Percentiles rank a stretch among this genome's conserved stretches.
phyloP scores from a whole-genome alignment of 2,888 invertebrate species.

The Synergus umbraculus region DNA sequence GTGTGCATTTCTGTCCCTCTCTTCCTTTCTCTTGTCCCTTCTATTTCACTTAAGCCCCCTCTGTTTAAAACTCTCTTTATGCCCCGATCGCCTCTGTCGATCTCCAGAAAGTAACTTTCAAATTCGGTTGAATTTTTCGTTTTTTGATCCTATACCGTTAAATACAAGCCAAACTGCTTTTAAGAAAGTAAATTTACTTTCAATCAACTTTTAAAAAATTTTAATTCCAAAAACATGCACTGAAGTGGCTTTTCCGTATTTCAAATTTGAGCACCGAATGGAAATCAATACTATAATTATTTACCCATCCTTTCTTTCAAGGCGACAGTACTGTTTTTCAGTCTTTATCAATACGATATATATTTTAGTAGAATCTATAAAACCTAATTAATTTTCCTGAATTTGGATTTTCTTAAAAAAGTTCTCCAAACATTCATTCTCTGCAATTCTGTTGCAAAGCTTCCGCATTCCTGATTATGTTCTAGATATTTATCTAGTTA shows the following conservation, averaged over 20 bases:
- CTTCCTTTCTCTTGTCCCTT: constrained; percentile 57
- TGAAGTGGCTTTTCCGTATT: too few species aligned
- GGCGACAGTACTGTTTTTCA: too few species aligned
- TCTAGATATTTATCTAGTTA: neutral
- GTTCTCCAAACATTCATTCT: neutral
- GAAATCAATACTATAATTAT: too few species aligned
- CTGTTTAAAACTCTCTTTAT: constrained; percentile 37
- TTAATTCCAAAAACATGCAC: neutral
- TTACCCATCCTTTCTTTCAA: too few species aligned
- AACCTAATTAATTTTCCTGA: neutral
- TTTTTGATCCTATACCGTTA: neutral
- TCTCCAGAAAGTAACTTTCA: constrained; percentile 27
- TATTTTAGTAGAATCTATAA: too few species aligned
- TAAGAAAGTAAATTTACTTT: neutral
- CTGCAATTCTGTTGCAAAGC: neutral
- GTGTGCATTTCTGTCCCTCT: constrained; percentile 53
- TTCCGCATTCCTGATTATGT: neutral
- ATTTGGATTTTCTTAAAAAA: neutral
- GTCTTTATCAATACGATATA: too few species aligned
- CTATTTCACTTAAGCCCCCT: constrained; percentile 34
- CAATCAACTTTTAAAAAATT: neutral
- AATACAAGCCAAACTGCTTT: neutral
- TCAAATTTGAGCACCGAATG: too few species aligned
- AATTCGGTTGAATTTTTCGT: constrained; percentile 28
- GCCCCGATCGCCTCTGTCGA: constrained; percentile 28